phyloP scores from a whole-genome alignment of 2,113 vertebrate species.

The Oryzias melastigma region DNA sequence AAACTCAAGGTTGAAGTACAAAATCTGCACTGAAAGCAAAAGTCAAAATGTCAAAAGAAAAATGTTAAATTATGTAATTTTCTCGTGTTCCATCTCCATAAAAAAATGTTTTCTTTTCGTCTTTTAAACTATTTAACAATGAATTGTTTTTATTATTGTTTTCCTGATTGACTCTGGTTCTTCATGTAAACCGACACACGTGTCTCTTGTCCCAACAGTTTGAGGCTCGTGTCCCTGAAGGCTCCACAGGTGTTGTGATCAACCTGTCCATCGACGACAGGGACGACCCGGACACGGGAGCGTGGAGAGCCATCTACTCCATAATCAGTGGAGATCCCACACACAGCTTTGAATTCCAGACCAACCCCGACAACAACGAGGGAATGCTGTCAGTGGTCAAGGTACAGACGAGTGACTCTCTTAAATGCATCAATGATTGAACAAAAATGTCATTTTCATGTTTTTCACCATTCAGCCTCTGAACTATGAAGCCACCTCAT shows the following conservation, averaged over 20 bases:
- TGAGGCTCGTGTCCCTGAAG: conserved; percentile 89
- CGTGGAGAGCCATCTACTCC: conserved; percentile 90
- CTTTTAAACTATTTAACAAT: no score
- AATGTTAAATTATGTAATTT: no score
- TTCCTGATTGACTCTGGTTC: no score
- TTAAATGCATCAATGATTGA: rapidly evolving
- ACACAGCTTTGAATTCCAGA: conserved; percentile 92
- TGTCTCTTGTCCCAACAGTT: conserved; percentile 77
- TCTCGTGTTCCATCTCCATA: no score
- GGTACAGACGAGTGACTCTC: conserved; percentile 80
- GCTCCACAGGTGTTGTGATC: conserved; percentile 88
- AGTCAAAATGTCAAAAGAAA: no score
- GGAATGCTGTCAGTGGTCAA: conserved; percentile 96
- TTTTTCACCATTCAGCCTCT: conserved; percentile 76
- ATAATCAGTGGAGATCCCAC: conserved; percentile 93
- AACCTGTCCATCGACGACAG: conserved; percentile 92
- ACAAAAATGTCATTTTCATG: neutral
- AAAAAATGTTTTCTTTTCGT: no score
- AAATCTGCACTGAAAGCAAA: no score
- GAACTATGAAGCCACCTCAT: conserved; percentile 87
- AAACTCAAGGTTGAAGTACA: no score
- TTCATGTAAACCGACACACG: neutral
- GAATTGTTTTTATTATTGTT: no score
- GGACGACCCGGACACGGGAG: conserved; percentile 89
- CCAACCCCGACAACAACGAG: conserved; percentile 93